These are phyloP conservation scores for Drosophila stalkeri DNA, from an alignment of 2,888 invertebrate species.

Conservation along the genomic window DNA sequence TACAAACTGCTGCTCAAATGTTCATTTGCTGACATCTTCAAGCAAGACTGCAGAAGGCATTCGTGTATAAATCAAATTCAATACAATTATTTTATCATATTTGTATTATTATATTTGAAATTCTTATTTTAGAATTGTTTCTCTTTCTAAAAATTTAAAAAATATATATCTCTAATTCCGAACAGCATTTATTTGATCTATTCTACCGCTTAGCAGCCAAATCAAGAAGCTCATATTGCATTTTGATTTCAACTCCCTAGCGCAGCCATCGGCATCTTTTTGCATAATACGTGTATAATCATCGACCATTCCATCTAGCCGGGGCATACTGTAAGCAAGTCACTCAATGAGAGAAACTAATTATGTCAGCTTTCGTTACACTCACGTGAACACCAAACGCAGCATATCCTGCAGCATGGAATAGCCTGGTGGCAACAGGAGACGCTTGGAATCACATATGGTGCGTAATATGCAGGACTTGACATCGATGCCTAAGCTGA, in stretches of 20 bases:
- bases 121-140: too few species aligned
- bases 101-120: too few species aligned
- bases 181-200: slow-evolving; percentile 8
- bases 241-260: slow-evolving; percentile 54
- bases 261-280: slow-evolving; percentile 44
- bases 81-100: too few species aligned
- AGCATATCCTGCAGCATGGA: slow-evolving; percentile 90
- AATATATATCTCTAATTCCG: too few species aligned
- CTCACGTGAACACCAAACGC: slow-evolving; percentile 88
- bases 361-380: not conserved
- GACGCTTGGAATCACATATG: slow-evolving; percentile 88
- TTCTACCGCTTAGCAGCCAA: slow-evolving; percentile 61
- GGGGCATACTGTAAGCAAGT: slow-evolving; percentile 45
- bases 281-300: slow-evolving; percentile 59
- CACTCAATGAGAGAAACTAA: not conserved
- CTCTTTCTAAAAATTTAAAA: too few species aligned
- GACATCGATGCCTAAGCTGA: slow-evolving; percentile 77
- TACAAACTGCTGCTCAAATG: too few species aligned
- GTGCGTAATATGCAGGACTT: slow-evolving; percentile 88
- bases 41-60: too few species aligned
- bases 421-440: slow-evolving; percentile 87
- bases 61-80: too few species aligned
- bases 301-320: slow-evolving; percentile 63
- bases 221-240: slow-evolving; percentile 68
- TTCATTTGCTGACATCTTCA: too few species aligned